Base-by-base conservation (phyloP, 2,888 invertebrate genomes). In the Catonia carolina region DNA sequence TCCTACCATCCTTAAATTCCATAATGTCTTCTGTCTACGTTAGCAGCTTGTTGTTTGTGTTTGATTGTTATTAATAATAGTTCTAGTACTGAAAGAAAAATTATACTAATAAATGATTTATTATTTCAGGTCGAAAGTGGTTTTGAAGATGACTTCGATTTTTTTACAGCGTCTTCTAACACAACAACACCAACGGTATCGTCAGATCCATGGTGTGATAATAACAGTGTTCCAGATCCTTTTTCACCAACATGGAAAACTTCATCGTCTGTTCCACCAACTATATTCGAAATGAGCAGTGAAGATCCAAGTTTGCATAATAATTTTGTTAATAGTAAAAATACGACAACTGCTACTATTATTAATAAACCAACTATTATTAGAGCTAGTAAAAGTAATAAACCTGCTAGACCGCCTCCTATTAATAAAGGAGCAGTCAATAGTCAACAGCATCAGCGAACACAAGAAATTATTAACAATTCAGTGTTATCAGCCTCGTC, bases 111-210 rank as follows among this genome's bases (percentile, higher is more conserved):
- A n/a, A n/a, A n/a, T n/a, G n/a, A n/a, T n/a, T n/a, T n/a, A n/a
- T n/a, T n/a, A n/a, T 7, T 23, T 7, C 83, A 85, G 68, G 81
- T 84, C 41, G 86, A 86, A 69, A 86, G 86, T 72, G 86, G 87
- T 2, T 89, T 89, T 69, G 89, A 90, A 71, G 89, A 89, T 74
- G 89, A 89, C 69, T 87, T 86, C 70, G 86, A 87, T 69, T 75
- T 82, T 45, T 82, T 82, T 66, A 75, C 82, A 3, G 73, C 73
- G 8, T 63, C 63, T 10, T 63, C 63, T 8, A 55, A 55, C 6
- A 47, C 61, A 14, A 61, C 65, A 2, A 61, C 64, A 15, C 63
- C 63, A 15, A 37, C 27, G 3, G 36, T 35, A 12, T 51, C 58
- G 3, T 18, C 18, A 7, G 66, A 66, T 59, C 63, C 63, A 5